phyloP scores from a whole-genome alignment of 1,140 invertebrate species.

The Bombyx mandarina region DNA sequence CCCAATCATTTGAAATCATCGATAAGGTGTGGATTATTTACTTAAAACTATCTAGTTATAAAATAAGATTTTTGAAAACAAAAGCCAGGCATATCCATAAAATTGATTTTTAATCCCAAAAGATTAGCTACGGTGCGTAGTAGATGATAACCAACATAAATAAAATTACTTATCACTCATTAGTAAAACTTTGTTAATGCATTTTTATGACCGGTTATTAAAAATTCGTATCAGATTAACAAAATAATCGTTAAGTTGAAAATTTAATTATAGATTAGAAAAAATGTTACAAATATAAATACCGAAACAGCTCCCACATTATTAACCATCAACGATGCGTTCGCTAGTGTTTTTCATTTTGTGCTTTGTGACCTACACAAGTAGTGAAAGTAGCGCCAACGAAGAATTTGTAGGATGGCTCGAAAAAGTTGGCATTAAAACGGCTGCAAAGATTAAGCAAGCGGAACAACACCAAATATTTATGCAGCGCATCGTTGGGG shows the following conservation, averaged over 20 bases:
- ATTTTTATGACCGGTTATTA: constrained; percentile 3
- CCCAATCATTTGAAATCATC: too few relatives aligned
- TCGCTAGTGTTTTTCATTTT: constrained; percentile 13
- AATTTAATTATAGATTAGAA: constrained; percentile 7
- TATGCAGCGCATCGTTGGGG: constrained; percentile 32
- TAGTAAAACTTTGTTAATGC: constrained; percentile 9
- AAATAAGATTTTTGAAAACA: too few relatives aligned
- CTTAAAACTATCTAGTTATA: too few relatives aligned
- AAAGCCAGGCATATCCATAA: background rate
- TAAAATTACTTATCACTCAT: constrained; percentile 1
- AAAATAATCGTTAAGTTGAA: constrained; percentile 6
- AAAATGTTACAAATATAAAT: constrained; percentile 8
- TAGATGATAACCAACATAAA: background rate
- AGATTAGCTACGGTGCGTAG: background rate
- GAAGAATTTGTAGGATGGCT: constrained; percentile 28
- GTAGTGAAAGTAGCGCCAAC: constrained; percentile 1
- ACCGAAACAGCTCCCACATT: background rate
- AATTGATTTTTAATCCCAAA: background rate
- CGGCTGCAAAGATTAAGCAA: constrained; percentile 27
- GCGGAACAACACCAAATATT: constrained; percentile 13
- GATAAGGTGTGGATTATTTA: too few relatives aligned
- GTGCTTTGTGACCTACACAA: constrained; percentile 6
- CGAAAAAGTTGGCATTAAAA: constrained; percentile 27
- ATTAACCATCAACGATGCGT: constrained; percentile 17
- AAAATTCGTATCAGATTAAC: constrained; percentile 12